phyloP scores from a whole-genome alignment of 64 coral and sea anemone genomes.

The Trachythela sp. region DNA sequence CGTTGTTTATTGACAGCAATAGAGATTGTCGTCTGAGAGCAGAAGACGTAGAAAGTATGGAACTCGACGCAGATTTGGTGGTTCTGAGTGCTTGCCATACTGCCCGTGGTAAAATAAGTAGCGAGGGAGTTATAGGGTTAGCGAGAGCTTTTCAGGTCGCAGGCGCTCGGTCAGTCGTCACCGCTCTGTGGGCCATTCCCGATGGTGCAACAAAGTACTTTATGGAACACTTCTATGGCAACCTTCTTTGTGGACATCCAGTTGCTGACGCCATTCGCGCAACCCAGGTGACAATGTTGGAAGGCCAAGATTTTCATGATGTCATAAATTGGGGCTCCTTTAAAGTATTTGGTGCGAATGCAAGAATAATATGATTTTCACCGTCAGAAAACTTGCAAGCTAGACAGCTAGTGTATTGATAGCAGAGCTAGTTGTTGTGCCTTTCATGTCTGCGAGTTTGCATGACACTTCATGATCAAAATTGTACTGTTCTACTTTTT shows the following conservation, averaged over 20 bases:
- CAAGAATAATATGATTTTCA: background rate
- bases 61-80: background rate
- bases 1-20: background rate
- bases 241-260: background rate
- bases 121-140: background rate
- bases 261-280: background rate
- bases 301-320: background rate
- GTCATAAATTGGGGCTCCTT: slow-evolving; percentile 7
- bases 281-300: background rate
- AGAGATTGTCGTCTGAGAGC: background rate
- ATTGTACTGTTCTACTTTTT: too few relatives aligned
- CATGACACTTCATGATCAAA: too few relatives aligned
- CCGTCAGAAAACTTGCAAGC: too few relatives aligned
- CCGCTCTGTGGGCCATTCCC: background rate
- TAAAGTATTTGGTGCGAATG: background rate
- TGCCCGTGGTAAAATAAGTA: background rate
- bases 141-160: background rate
- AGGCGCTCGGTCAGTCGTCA: background rate
- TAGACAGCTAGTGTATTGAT: too few relatives aligned
- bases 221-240: background rate
- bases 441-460: too few relatives aligned
- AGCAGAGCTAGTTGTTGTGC: too few relatives aligned
- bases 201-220: background rate
- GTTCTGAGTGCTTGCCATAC: slow-evolving; percentile 10
- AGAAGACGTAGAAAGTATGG: background rate